These are phyloP conservation scores for Bombus waltoni DNA, from an alignment of 1,140 invertebrate genomes.

Conservation along the genomic window DNA sequence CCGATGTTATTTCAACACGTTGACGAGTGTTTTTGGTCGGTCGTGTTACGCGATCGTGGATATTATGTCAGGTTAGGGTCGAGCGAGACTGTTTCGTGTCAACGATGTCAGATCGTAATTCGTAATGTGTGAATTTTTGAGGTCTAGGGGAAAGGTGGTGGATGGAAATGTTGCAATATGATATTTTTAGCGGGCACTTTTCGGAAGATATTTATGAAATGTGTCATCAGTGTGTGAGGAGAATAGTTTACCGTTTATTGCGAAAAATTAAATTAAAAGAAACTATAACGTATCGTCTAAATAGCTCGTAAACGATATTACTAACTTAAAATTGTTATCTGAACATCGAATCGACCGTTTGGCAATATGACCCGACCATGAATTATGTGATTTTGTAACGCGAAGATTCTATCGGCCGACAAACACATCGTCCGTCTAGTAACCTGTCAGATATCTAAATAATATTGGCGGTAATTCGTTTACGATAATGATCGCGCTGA, in stretches of 20 bases:
- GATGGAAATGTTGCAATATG: background rate
- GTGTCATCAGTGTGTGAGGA: background rate
- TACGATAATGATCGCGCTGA: constrained; percentile 36
- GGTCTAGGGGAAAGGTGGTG: background rate
- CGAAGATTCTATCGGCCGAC: constrained; percentile 20
- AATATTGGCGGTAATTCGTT: constrained; percentile 48
- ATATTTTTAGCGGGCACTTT: background rate
- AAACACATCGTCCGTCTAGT: constrained; percentile 20
- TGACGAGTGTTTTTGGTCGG: constrained; percentile 8
- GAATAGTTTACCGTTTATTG: too few species aligned
- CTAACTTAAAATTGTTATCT: background rate
- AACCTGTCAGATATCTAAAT: constrained; percentile 44
- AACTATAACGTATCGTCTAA: background rate
- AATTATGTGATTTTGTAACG: constrained; percentile 35
- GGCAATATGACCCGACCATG: background rate
- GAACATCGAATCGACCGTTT: background rate
- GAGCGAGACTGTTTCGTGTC: background rate
- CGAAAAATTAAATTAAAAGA: background rate
- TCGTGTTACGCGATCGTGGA: background rate
- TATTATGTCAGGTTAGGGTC: background rate
- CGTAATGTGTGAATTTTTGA: background rate
- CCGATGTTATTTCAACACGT: constrained; percentile 14
- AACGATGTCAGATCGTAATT: background rate
- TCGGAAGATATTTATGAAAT: background rate
- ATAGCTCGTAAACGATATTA: background rate